Evolutionary conservation across 2,113 vertebrate genomes (phyloP).

Genomic region (Oryzias javanicus): DNA sequence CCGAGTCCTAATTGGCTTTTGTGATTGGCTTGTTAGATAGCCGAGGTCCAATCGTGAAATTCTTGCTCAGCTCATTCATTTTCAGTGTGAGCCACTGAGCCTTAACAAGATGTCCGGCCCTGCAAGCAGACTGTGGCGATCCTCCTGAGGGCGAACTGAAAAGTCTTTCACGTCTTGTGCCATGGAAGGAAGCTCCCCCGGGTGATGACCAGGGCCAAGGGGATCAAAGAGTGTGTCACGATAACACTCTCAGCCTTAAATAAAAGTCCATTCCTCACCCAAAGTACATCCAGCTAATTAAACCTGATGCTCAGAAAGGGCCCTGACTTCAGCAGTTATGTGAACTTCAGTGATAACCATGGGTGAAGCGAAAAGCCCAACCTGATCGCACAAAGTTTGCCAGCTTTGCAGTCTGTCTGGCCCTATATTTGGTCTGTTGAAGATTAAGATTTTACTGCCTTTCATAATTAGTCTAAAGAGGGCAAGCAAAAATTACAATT

Average conservation of each 20-base stretch:
- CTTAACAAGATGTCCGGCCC: slow-evolving; percentile 70
- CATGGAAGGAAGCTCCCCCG: slow-evolving; percentile 47
- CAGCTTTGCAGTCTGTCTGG: slow-evolving; percentile 3
- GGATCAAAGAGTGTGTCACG: slow-evolving; percentile 61
- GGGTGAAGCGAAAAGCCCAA: slow-evolving; percentile 4
- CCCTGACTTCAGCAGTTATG: slow-evolving; percentile 40
- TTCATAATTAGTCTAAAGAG: slow-evolving; percentile 14
- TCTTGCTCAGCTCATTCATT: slow-evolving; percentile 71
- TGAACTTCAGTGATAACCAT: slow-evolving; percentile 31
- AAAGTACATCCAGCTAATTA: slow-evolving; percentile 59
- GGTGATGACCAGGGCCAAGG: slow-evolving; percentile 45
- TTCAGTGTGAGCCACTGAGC: slow-evolving; percentile 63
- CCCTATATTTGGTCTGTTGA: slow-evolving; percentile 5
- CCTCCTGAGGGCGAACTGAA: slow-evolving; percentile 72
- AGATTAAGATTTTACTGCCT: slow-evolving; percentile 8
- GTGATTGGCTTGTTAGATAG: slow-evolving; percentile 78
- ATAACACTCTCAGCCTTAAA: slow-evolving; percentile 50
- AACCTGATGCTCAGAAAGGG: slow-evolving; percentile 42
- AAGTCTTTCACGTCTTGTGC: slow-evolving; percentile 56
- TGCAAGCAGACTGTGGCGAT: slow-evolving; percentile 57
- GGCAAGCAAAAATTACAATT: slow-evolving; percentile 38
- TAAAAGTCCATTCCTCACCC: slow-evolving; percentile 53
- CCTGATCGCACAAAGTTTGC: slow-evolving; percentile 13
- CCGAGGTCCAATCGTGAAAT: slow-evolving; percentile 65
- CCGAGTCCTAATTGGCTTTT: slow-evolving; percentile 77